phyloP scores from a whole-genome alignment of 1,140 invertebrate species.

The Pogonomyrmex californicus region DNA sequence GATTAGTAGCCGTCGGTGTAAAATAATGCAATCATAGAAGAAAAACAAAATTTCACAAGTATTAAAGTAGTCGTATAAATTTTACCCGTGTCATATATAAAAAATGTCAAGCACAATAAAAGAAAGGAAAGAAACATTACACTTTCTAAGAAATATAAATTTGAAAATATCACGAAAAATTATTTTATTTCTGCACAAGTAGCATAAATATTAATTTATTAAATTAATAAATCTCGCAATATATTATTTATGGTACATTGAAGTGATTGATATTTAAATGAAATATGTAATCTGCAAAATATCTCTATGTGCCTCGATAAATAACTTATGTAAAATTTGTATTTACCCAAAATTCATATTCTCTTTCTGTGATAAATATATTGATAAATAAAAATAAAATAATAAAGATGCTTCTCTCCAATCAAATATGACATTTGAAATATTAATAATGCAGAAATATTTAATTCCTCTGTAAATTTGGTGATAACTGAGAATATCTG shows the following conservation, averaged over 20 bases:
- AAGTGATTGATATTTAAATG: conserved; percentile 9
- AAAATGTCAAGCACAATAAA: background rate
- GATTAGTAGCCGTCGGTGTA: conserved; percentile 68
- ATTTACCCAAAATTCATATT: conserved; percentile 22
- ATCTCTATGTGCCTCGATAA: background rate
- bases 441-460: background rate
- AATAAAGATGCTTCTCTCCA: background rate
- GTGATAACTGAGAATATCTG: background rate
- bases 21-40: conserved; percentile 12
- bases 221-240: background rate
- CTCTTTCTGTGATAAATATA: background rate
- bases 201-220: conserved; percentile 25
- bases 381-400: background rate
- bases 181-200: background rate
- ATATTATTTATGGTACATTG: background rate
- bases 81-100: background rate
- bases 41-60: conserved; percentile 4
- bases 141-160: background rate
- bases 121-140: background rate
- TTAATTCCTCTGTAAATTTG: background rate
- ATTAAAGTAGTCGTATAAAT: background rate
- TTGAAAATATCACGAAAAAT: background rate
- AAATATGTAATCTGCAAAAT: background rate
- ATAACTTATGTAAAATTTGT: background rate
- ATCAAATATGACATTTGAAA: background rate